Conservation (phyloP, 2,797 vertebrate genomes). For the Staurois parvus region DNA sequence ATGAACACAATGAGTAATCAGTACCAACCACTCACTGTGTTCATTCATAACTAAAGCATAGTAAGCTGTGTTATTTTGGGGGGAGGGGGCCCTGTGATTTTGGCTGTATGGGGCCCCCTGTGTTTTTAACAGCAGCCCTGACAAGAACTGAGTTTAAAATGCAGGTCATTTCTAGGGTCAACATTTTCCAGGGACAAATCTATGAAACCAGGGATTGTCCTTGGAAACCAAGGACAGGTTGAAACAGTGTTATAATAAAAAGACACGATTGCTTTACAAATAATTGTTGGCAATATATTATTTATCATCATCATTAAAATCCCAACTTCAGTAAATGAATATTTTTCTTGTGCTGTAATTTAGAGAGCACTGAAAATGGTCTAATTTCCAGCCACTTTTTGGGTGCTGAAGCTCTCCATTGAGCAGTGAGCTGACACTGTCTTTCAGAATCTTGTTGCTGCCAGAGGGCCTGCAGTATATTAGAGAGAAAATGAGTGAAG, state of each 20-base stretch:
- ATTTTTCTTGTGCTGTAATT: background rate
- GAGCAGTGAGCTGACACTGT: constrained; percentile 27
- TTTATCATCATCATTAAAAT: background rate
- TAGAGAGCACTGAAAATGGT: background rate
- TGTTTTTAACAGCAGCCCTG: too few species aligned
- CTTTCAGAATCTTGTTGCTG: constrained; percentile 56
- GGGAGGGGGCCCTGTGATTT: too few species aligned
- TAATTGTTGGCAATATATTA: too few species aligned
- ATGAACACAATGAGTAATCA: too few species aligned
- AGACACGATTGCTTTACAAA: background rate
- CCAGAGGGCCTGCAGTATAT: constrained; percentile 57
- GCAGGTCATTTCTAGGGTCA: too few species aligned
- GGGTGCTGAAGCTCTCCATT: constrained; percentile 17
- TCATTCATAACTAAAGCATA: too few species aligned
- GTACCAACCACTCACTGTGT: too few species aligned
- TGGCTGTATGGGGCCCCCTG: too few species aligned
- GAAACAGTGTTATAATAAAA: too few species aligned
- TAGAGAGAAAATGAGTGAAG: constrained; percentile 58
- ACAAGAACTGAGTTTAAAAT: background rate
- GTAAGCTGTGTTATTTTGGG: too few species aligned
- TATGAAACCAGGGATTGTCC: background rate
- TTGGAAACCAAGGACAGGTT: too few species aligned
- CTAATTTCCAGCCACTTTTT: constrained; percentile 11
- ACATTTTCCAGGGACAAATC: background rate
- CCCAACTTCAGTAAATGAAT: background rate